Evolutionary conservation across 2,797 vertebrate species (phyloP).

Genomic region (Paratrypauchen microcephalus): DNA sequence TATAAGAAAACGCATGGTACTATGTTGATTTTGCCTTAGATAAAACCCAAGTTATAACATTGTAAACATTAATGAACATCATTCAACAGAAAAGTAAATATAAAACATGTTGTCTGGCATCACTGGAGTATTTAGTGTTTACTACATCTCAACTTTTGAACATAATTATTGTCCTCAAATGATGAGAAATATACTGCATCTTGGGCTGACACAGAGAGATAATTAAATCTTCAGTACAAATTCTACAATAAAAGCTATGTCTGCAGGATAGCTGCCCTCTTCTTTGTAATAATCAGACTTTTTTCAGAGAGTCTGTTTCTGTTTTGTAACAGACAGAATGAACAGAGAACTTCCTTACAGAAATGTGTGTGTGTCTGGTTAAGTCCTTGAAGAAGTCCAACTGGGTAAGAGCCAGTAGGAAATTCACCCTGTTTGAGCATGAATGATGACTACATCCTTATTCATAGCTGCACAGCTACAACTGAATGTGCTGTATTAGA

Average conservation of each 20-base stretch:
- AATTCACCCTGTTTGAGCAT: slow-evolving; percentile 46
- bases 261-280: slow-evolving; percentile 45
- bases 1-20: slow-evolving; percentile 1
- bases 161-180: not conserved
- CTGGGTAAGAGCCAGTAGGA: slow-evolving; percentile 50
- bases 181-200: not conserved
- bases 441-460: slow-evolving; percentile 57
- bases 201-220: slow-evolving; percentile 23
- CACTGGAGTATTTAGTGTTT: not conserved
- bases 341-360: slow-evolving; percentile 52
- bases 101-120: not conserved
- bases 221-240: slow-evolving; percentile 40
- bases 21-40: too few species aligned
- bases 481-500: slow-evolving; percentile 8
- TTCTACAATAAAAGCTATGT: slow-evolving; percentile 40
- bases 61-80: not conserved
- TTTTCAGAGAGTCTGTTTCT: slow-evolving; percentile 67
- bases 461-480: slow-evolving; percentile 14
- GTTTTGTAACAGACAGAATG: slow-evolving; percentile 55
- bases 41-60: not conserved
- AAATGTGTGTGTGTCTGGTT: slow-evolving; percentile 34
- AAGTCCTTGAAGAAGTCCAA: slow-evolving; percentile 44
- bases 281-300: slow-evolving; percentile 54
- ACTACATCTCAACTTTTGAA: not conserved
- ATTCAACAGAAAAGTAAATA: not conserved